Evolutionary conservation across 2,888 invertebrate genomes (phyloP), one percentile per base, ranked within the genome.

Genomic region (Sicus ferrugineus): DNA sequence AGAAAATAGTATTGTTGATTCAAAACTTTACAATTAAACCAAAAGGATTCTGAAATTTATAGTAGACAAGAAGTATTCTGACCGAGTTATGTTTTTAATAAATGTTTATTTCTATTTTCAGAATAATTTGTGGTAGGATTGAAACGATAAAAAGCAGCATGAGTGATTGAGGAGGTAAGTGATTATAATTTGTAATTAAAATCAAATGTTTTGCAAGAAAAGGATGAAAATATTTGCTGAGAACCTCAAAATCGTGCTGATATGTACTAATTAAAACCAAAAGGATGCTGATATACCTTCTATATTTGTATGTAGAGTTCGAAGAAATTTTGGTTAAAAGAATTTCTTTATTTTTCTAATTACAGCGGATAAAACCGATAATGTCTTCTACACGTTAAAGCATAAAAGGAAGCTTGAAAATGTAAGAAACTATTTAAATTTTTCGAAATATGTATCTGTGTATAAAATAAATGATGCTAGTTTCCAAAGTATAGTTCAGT

Each of bases 401-500:
- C 16, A 14, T 16, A 5, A 7, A 46, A 19, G 16, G 26, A 3
- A n/a, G n/a, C 30, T 2, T 48, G 26, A 23, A 6, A 65, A 38
- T 3, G 34, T 65, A 38, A 14, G 9, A 19, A 21, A 21, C 19
- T 26, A 54, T 16, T 23, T 9, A 61, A 23, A 11, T 62, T 9
- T 21, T 42, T 19, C 28, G 4, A 7, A n/a, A 19, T 2, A 34
- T 30, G 21, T 42, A 26, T 26, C 30, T 9, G 1, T 5, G 6
- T 21, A 3, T 3, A 30, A 19, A 62, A 67, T 46, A 68, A n/a
- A 70, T 72, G 72, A 72, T 72, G 70, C 68, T 26, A 48, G 56
- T 67, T 58, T 68, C 48, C 21, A 58, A 30, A 70, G 72, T 72
- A 72, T 72, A 72, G 72, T 72, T 72, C 72, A 72, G 70, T 72